Evolutionary conservation across 2,113 vertebrate species (phyloP).

Genomic region (Mesitornis unicolor): DNA sequence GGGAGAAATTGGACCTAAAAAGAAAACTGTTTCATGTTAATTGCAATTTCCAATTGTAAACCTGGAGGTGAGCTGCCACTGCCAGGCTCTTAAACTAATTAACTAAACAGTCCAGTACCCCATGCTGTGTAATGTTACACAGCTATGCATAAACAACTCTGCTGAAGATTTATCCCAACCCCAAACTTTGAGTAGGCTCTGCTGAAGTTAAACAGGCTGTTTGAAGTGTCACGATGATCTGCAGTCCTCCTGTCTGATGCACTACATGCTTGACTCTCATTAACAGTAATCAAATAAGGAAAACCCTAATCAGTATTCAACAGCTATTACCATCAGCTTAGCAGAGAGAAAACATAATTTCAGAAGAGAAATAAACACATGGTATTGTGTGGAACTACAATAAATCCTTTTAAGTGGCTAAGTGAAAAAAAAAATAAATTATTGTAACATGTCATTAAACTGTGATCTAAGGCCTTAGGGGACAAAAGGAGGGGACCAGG

Average conservation of each 20-base stretch:
- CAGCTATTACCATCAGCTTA: conserved; percentile 33
- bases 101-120: conserved; percentile 37
- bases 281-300: conserved; percentile 67
- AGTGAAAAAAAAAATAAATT: background rate
- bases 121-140: conserved; percentile 51
- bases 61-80: conserved; percentile 20
- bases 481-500: background rate
- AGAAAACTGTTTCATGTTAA: conserved; percentile 33
- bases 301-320: conserved; percentile 58
- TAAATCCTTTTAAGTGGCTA: background rate
- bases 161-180: background rate
- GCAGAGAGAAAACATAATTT: conserved; percentile 25
- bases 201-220: conserved; percentile 32
- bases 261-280: conserved; percentile 56
- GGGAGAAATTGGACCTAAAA: conserved; percentile 21
- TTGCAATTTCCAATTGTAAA: conserved; percentile 13
- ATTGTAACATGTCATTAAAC: background rate
- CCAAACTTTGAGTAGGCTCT: conserved; percentile 36
- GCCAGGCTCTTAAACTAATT: conserved; percentile 58
- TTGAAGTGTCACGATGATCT: conserved; percentile 62
- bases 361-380: conserved; percentile 22
- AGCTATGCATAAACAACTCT: conserved; percentile 56
- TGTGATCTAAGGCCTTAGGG: background rate
- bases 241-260: conserved; percentile 24
- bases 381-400: background rate